Base-by-base conservation (phyloP, 2,113 vertebrate genomes). In the Notarius lentiginosus region DNA sequence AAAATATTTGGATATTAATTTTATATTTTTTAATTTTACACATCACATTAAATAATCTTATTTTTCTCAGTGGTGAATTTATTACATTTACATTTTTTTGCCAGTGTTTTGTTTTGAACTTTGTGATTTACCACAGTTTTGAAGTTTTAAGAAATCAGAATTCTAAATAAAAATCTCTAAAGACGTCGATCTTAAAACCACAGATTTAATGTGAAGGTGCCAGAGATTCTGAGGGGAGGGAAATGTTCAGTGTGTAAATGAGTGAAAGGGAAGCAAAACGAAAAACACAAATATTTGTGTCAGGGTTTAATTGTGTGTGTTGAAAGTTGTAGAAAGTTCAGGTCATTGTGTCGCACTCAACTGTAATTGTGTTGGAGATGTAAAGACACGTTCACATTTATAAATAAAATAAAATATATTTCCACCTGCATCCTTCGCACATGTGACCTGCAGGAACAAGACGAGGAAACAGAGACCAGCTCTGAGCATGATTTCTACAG, bases 391-490 rank as follows among this genome's bases (percentile, higher is more conserved):
- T 68, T 30, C 27, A 30, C 14, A 2, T 17, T 15, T 34, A 27
- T 34, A 14, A 34, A 17, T 34, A 7, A 72, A 72, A 34, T 34
- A 34, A 41, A 30, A 34, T 17, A 17, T 12, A 41, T 72, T 7
- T 7, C 7, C 53, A 85, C 84, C 84, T 63, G 56, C 10, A 51
- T 27, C 22, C 24, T 30, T 53, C 7, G 4, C 58, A 65, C 24
- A 51, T 7, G 58, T 22, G 14, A 63, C 2, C 2, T 22, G 56
- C 8, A 66, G 65, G 72, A 83, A 5, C 47, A 87, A 51, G 76
- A 89, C 8, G 14, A 88, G 7, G 20, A 79, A 22, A 41, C 56
- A 84, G 11, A 58, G 15, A 76, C 68, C 60, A 56, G 86, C 1
- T 53, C 34, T 3, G 56, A 55, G 27, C 41, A 66, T 84, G 53